A percentile compares a stretch with the other conserved stretches of the same genome.
These are phyloP conservation scores for Temnothorax nylanderi DNA, from an alignment of 1,140 invertebrate genomes.

Conservation along the genomic window DNA sequence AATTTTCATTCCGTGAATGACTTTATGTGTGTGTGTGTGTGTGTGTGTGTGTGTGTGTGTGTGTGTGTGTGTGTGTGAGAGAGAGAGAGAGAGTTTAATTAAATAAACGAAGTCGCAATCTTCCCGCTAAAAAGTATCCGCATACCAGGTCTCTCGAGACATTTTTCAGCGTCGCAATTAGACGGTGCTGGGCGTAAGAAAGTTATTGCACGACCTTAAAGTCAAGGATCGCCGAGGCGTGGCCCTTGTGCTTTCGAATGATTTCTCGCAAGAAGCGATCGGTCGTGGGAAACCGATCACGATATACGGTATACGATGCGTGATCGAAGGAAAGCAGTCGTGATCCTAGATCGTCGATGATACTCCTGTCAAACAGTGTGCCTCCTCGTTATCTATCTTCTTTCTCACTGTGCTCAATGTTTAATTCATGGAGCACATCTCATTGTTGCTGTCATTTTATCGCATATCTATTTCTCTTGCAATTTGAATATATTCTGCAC, in stretches of 20 bases:
- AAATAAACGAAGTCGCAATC: neutral
- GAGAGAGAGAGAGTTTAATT: neutral
- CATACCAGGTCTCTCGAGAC: neutral
- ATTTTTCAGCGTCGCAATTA: neutral
- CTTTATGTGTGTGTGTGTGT: no score
- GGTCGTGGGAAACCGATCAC: conserved; percentile 16
- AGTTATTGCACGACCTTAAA: neutral
- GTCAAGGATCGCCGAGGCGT: neutral
- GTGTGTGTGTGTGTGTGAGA: no score
- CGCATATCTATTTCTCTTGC: conserved; percentile 18
- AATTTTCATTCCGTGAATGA: conserved; percentile 1
- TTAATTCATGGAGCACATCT: conserved; percentile 41
- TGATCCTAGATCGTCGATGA: conserved; percentile 23
- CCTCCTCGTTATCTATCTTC: neutral
- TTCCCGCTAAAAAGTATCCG: neutral
- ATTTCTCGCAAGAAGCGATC: neutral
- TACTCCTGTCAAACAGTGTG: neutral
- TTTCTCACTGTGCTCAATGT: neutral
- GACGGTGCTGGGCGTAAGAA: neutral
- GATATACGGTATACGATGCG: neutral
- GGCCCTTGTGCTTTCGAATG: neutral
- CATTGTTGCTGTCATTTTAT: conserved; percentile 17
- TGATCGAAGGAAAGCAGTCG: conserved; percentile 2
- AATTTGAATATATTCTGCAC: neutral
- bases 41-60: no score